These are phyloP conservation scores for Euleptes europaea DNA, from an alignment of 2,113 vertebrate species.

Conservation along the genomic window DNA sequence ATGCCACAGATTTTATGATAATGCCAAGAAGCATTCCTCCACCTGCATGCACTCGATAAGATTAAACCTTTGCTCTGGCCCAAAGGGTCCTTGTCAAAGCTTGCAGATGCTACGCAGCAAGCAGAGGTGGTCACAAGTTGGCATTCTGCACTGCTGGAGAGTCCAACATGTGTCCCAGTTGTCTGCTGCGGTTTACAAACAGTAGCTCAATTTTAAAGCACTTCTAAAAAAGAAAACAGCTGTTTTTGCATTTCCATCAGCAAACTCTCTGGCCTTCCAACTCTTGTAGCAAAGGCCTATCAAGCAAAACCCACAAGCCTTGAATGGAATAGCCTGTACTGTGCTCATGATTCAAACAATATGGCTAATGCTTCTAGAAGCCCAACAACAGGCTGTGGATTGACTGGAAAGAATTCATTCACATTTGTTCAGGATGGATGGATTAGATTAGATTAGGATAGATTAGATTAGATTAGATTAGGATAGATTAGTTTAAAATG, in stretches of 20 bases:
- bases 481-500: too few species aligned
- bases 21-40: not conserved
- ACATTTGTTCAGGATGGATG: not conserved
- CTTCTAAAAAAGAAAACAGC: constrained; percentile 3
- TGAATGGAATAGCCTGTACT: not conserved
- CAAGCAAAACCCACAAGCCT: not conserved
- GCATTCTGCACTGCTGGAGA: not conserved
- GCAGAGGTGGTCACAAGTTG: not conserved
- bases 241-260: not conserved
- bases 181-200: not conserved
- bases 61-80: not conserved
- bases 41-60: not conserved
- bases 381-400: not conserved
- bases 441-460: too few species aligned
- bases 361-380: not conserved
- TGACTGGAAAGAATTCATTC: not conserved
- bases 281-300: not conserved
- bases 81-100: not conserved
- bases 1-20: not conserved
- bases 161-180: not conserved
- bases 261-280: not conserved
- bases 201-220: not conserved
- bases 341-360: not conserved
- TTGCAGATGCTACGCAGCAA: not conserved
- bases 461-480: too few species aligned